Conservation (phyloP, 2,888 invertebrate genomes). For the Napeogenes sylphis region DNA sequence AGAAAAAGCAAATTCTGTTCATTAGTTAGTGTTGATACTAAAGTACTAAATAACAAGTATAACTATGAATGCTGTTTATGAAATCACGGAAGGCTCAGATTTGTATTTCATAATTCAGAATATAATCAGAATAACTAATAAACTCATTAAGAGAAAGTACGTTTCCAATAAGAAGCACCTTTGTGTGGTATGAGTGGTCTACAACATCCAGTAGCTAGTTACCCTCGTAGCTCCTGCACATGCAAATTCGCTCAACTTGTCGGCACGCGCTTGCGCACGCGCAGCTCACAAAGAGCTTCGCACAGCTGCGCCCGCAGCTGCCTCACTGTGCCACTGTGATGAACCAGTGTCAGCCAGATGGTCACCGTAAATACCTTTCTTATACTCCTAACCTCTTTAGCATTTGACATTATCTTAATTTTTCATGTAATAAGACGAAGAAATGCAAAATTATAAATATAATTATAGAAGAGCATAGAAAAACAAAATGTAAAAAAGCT, state of each 20-base stretch:
- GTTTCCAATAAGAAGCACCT: background rate
- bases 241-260: constrained; percentile 30
- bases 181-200: background rate
- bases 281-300: constrained; percentile 28
- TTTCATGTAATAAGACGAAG: background rate
- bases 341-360: constrained; percentile 11
- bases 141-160: too few species aligned
- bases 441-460: background rate
- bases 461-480: too few species aligned
- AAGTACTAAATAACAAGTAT: too few species aligned
- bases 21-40: too few species aligned
- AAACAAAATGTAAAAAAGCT: too few species aligned
- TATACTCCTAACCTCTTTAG: background rate
- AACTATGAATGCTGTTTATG: too few species aligned
- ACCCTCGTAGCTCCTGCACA: constrained; percentile 20
- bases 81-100: too few species aligned
- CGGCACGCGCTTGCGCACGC: constrained; percentile 30
- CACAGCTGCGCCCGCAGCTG: constrained; percentile 38
- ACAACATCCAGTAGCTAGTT: constrained; percentile 1
- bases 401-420: background rate
- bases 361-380: constrained; percentile 1
- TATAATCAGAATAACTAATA: too few species aligned
- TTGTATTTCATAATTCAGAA: too few species aligned
- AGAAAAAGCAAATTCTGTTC: too few species aligned
- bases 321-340: constrained; percentile 19